phyloP scores from a whole-genome alignment of 2,888 invertebrate genomes.

The Halictus quadricinctus region DNA sequence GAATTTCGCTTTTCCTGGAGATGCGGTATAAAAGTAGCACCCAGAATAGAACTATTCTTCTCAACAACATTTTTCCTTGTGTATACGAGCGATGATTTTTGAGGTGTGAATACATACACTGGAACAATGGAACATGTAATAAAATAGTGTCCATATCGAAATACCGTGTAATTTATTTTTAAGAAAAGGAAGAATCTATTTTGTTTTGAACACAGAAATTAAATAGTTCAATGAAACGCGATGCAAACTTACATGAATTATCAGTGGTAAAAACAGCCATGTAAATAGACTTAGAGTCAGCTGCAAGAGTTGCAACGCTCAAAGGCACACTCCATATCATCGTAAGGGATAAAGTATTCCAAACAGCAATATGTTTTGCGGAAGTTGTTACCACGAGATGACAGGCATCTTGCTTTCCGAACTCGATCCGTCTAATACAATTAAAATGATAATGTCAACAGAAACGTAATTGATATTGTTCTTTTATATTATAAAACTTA shows the following conservation, averaged over 20 bases:
- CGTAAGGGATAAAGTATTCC: conserved; percentile 89
- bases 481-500: conserved; percentile 67
- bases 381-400: conserved; percentile 85
- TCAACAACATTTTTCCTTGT: conserved; percentile 83
- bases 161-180: background rate
- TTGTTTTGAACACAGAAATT: background rate
- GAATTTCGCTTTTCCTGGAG: conserved; percentile 78
- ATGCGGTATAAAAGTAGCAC: conserved; percentile 85
- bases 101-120: conserved; percentile 87
- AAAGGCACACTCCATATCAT: conserved; percentile 88
- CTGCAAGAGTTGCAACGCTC: conserved; percentile 82
- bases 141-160: background rate
- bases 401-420: conserved; percentile 85
- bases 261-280: conserved; percentile 88
- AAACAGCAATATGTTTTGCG: conserved; percentile 86
- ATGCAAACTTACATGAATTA: conserved; percentile 86
- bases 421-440: conserved; percentile 83
- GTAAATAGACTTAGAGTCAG: conserved; percentile 86
- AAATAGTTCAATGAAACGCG: background rate
- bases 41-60: conserved; percentile 80
- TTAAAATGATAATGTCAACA: background rate
- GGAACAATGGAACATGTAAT: conserved; percentile 43
- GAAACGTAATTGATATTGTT: background rate
- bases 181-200: background rate
- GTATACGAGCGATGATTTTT: conserved; percentile 84